Evolutionary conservation across 2,888 invertebrate genomes (phyloP).

Genomic region (Drosophila atripex): DNA sequence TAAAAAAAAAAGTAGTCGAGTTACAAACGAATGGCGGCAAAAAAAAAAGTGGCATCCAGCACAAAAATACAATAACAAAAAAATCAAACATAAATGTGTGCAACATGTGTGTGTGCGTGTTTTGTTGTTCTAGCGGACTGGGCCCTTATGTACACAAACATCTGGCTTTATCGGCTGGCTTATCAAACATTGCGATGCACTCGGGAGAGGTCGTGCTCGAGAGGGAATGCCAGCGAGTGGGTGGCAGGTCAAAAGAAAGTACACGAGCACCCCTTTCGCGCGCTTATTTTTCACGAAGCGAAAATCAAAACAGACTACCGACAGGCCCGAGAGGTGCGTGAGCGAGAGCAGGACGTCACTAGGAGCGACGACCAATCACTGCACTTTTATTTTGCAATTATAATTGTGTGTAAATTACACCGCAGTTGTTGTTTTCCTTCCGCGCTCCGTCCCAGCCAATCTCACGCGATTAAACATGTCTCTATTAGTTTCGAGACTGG

Average conservation of each 20-base stretch:
- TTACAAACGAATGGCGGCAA: constrained; percentile 29
- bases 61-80: constrained; percentile 7
- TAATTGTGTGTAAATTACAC: constrained; percentile 43
- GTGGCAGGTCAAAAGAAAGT: constrained; percentile 64
- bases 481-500: background rate
- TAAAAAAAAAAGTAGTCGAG: constrained; percentile 18
- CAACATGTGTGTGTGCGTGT: constrained; percentile 66
- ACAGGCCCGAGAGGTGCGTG: constrained; percentile 13
- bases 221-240: constrained; percentile 4
- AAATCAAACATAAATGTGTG: constrained; percentile 61
- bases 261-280: constrained; percentile 79
- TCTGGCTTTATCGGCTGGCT: constrained; percentile 61
- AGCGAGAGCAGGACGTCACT: constrained; percentile 20
- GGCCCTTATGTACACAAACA: constrained; percentile 51
- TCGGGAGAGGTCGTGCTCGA: background rate
- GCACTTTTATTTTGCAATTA: constrained; percentile 65
- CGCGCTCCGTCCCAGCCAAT: background rate
- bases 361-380: constrained; percentile 43
- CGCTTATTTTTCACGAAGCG: constrained; percentile 76
- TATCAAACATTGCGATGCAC: constrained; percentile 70
- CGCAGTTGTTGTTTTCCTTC: constrained; percentile 21
- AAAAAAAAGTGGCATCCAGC: constrained; percentile 44
- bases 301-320: constrained; percentile 72
- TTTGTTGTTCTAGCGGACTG: constrained; percentile 12
- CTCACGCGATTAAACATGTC: constrained; percentile 17